A percentile compares a stretch with the other conserved stretches of the same genome.
Conservation (phyloP, 1,140 invertebrate genomes). For the Coptotermes formosanus region DNA sequence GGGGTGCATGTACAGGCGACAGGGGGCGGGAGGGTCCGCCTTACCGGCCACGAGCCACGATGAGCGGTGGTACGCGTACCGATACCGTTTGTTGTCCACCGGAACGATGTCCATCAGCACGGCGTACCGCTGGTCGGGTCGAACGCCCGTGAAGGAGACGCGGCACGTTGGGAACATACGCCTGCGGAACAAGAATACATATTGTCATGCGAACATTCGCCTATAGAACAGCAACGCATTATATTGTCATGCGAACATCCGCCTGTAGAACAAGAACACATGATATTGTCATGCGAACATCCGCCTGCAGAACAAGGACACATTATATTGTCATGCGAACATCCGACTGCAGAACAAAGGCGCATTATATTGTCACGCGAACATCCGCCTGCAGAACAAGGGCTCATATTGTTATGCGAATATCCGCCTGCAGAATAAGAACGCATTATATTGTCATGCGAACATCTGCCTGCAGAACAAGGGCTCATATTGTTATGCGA, state of each 20-base stretch:
- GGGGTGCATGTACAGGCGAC: constrained; percentile 92
- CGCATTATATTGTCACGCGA: too few species aligned
- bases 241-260: too few species aligned
- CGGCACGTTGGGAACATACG: constrained; percentile 97
- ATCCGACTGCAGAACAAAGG: too few species aligned
- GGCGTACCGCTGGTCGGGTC: constrained; percentile 71
- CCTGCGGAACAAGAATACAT: constrained; percentile 61
- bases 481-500: too few species aligned
- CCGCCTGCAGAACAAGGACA: too few species aligned
- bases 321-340: too few species aligned
- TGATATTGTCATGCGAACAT: too few species aligned
- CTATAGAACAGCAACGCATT: too few species aligned
- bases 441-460: neutral
- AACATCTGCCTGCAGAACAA: too few species aligned
- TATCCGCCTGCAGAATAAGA: constrained; percentile 80
- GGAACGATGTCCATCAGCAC: constrained; percentile 96
- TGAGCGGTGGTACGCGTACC: constrained; percentile 97
- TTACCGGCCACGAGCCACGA: constrained; percentile 98
- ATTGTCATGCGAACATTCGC: neutral
- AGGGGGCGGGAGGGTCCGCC: constrained; percentile 95
- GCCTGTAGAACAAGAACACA: too few species aligned
- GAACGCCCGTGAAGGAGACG: constrained; percentile 84
- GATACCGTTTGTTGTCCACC: constrained; percentile 96
- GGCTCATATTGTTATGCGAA: constrained; percentile 58
- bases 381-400: too few species aligned